Conservation (phyloP, 2,888 invertebrate species). For the Pelosia muscerda region DNA sequence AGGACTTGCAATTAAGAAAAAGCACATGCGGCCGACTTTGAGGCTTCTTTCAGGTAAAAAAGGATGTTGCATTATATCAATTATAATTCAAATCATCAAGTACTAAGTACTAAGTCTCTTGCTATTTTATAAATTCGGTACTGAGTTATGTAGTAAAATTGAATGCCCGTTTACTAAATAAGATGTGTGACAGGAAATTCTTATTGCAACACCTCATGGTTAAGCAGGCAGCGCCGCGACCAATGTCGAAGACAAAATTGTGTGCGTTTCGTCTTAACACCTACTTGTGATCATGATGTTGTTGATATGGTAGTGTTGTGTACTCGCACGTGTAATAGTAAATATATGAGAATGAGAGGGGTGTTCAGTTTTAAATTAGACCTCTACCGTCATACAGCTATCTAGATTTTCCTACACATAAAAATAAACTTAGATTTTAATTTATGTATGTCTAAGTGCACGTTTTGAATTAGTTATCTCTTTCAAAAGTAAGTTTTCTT, state of each 20-base stretch:
- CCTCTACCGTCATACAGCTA: not conserved
- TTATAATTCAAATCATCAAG: too few relatives aligned
- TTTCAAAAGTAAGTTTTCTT: not conserved
- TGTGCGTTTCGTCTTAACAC: constrained; percentile 3
- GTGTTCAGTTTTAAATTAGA: not conserved
- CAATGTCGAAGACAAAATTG: not conserved
- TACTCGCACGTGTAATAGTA: not conserved
- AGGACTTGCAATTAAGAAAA: not conserved
- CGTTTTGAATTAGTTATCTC: not conserved
- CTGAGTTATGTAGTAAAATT: too few relatives aligned
- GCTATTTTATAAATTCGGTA: too few relatives aligned
- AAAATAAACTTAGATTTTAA: too few relatives aligned
- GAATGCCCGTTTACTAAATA: too few relatives aligned
- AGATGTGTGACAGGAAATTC: not conserved
- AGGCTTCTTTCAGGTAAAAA: too few relatives aligned
- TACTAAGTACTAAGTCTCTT: too few relatives aligned
- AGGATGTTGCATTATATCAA: too few relatives aligned
- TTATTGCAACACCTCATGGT: not conserved
- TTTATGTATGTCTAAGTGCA: too few relatives aligned
- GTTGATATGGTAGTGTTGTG: not conserved
- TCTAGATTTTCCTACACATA: too few relatives aligned
- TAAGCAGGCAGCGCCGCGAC: not conserved
- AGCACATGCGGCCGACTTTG: not conserved
- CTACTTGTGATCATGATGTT: constrained; percentile 2
- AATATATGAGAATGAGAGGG: too few relatives aligned